Base-by-base conservation (phyloP, 2,797 vertebrate genomes). In the Petrocephalus sullivani region DNA sequence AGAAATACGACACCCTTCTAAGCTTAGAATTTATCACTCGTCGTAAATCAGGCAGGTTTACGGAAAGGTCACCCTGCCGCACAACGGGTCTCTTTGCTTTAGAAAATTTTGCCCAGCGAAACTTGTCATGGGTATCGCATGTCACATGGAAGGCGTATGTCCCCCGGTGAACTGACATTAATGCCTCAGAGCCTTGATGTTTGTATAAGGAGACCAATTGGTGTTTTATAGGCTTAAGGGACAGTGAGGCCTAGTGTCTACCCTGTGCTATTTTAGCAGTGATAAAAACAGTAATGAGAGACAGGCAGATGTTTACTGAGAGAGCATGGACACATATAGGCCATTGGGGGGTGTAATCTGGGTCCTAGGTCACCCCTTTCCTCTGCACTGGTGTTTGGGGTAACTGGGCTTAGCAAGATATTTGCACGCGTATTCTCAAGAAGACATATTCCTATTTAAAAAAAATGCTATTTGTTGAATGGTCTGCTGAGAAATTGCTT, bases 31-130 rank as follows among this genome's bases (percentile, higher is more conserved):
- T 67, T 87, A 64, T 71, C 46, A 41, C 49, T 28, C 6, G 19
- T 51, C 60, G 21, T 87, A 67, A 87, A 87, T 71, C 61, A 49
- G 53, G 46, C 0, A 10, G 60, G 58, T 87, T 87, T 49, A 53
- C 19, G 0, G 61, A 87, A 71, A 87, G 86, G 86, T 67, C 60
- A 87, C 28, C 33, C 87, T 14, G 54, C 71, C 28, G n/a, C 67
- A 81, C 49, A 14, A 81, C 64, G 14, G 33, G 71, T 82, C 51
- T 56, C 56, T 87, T 87, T 81, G 75, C 67, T 58, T 87, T 87
- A 81, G 23, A 87, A 81, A 81, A 54, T 57, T 81, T 82, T 5
- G 46, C 53, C 46, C 61, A 0, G 86, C n/a, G 19, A 61, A 86
- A 86, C 23, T n/a, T 41, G 28, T 56, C 8, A 8, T 19, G 9